Evolutionary conservation across 2,797 vertebrate genomes (phyloP).

Genomic region (Acanthornis magna): DNA sequence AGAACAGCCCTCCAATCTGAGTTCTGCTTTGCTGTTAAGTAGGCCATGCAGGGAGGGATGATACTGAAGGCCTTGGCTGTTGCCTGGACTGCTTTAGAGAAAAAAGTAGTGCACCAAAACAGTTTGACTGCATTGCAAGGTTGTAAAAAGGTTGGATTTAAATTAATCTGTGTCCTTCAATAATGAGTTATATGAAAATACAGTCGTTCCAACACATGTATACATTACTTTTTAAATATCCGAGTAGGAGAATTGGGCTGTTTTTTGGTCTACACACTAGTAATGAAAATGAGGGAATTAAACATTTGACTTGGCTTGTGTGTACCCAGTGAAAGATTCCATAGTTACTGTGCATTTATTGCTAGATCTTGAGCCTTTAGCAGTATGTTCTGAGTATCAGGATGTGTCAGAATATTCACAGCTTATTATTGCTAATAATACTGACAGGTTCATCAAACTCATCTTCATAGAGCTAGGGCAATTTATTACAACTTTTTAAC

Average conservation of each 20-base stretch:
- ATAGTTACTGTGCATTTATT: neutral
- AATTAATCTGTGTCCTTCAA: neutral
- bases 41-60: neutral
- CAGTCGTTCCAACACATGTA: neutral
- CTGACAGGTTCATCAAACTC: constrained; percentile 43
- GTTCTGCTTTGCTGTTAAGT: neutral
- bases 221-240: neutral
- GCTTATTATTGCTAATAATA: constrained; percentile 16
- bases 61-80: neutral
- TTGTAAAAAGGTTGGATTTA: neutral
- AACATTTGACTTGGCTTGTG: neutral
- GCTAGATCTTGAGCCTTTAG: neutral
- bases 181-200: neutral
- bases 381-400: neutral
- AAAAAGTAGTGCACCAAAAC: neutral
- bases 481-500: constrained; percentile 43
- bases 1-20: neutral
- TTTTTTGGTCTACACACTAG: neutral
- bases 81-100: neutral
- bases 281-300: neutral
- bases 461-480: neutral
- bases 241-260: neutral
- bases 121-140: neutral
- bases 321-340: neutral
- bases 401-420: constrained; percentile 16